These are phyloP conservation scores for Gastrophysa polygoni DNA, from an alignment of 2,888 invertebrate species.

Conservation along the genomic window DNA sequence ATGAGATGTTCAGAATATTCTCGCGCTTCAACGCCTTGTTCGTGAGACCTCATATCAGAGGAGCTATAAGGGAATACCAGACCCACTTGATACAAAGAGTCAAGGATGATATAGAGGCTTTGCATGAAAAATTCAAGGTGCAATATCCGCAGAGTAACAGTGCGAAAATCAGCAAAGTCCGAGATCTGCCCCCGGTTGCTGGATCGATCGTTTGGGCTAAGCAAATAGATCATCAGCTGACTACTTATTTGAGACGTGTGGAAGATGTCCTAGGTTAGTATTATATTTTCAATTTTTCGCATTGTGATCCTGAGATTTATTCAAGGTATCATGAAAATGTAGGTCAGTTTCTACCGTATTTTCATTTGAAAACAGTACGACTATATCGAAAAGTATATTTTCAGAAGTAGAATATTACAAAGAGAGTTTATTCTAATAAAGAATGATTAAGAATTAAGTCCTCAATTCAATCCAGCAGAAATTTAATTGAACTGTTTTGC, in stretches of 20 bases:
- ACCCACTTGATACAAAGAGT: slow-evolving; percentile 98
- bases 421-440: too few species aligned
- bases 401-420: too few species aligned
- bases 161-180: slow-evolving; percentile 85
- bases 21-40: slow-evolving; percentile 98
- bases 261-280: slow-evolving; percentile 91
- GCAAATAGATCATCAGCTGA: slow-evolving; percentile 96
- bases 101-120: slow-evolving; percentile 96
- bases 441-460: too few species aligned
- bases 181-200: slow-evolving; percentile 96
- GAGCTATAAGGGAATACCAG: slow-evolving; percentile 98
- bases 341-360: background rate
- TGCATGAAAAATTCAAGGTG: slow-evolving; percentile 98
- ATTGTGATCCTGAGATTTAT: background rate
- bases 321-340: background rate
- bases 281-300: slow-evolving; percentile 6
- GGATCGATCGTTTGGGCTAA: slow-evolving; percentile 99
- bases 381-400: too few species aligned
- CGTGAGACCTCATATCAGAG: slow-evolving; percentile 97
- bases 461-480: too few species aligned
- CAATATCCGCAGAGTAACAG: slow-evolving; percentile 96
- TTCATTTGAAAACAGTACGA: too few species aligned
- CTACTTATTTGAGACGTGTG: slow-evolving; percentile 93
- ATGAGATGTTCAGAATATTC: slow-evolving; percentile 99
- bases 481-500: too few species aligned